These are phyloP conservation scores for Drosophila mayri DNA, from an alignment of 1,140 invertebrate genomes.

Conservation along the genomic window DNA sequence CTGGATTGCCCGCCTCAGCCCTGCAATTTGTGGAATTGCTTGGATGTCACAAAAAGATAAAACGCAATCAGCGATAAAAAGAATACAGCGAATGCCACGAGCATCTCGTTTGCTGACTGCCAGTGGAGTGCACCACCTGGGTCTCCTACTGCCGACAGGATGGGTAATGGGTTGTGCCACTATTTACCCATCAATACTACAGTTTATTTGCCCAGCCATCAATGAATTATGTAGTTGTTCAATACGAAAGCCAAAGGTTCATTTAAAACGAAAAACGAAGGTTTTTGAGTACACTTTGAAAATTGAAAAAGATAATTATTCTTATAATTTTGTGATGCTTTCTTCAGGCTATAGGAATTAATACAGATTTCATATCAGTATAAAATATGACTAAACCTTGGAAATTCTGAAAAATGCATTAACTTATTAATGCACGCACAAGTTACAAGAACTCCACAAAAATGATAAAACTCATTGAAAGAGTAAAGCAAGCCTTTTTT, in stretches of 20 bases:
- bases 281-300: not conserved
- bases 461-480: not conserved
- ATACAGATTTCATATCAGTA: not conserved
- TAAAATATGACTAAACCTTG: not conserved
- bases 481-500: not conserved
- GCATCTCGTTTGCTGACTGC: constrained; percentile 42
- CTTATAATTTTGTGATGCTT: no score
- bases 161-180: not conserved
- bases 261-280: not conserved
- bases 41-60: constrained; percentile 71
- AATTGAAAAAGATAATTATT: no score
- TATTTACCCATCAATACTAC: constrained; percentile 42
- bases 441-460: not conserved
- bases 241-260: not conserved
- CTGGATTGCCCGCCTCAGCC: constrained; percentile 41
- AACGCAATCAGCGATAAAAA: constrained; percentile 67
- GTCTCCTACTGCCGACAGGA: not conserved
- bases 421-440: not conserved
- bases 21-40: constrained; percentile 68
- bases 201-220: constrained; percentile 45
- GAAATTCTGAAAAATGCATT: no score
- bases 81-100: constrained; percentile 61
- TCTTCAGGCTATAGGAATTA: not conserved
- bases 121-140: constrained; percentile 19
- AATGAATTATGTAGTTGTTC: constrained; percentile 26